phyloP scores from a whole-genome alignment of 2,113 vertebrate species.

The Psophia crepitans region DNA sequence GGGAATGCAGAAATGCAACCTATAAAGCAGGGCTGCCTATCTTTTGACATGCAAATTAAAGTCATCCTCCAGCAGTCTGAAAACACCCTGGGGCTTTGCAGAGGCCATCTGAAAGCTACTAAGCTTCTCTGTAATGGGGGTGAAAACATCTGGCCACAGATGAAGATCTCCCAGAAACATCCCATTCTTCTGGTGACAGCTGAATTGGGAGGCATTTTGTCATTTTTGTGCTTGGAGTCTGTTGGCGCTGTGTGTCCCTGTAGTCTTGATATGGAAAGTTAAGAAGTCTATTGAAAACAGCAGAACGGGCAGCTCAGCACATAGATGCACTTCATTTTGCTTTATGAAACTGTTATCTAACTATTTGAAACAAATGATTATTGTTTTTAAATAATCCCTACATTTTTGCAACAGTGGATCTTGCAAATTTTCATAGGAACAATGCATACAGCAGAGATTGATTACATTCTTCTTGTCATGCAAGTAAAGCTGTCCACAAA shows the following conservation, averaged over 20 bases:
- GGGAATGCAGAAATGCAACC: constrained; percentile 58
- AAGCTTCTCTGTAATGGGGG: constrained; percentile 46
- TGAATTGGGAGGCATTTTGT: constrained; percentile 17
- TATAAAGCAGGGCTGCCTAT: constrained; percentile 75
- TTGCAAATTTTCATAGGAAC: neutral
- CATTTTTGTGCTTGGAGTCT: neutral
- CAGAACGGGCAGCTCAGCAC: neutral
- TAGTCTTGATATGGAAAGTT: neutral
- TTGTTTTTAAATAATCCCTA: neutral
- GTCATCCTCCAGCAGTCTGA: constrained; percentile 80
- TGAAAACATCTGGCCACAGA: constrained; percentile 71
- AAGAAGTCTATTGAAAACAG: neutral
- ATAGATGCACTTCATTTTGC: neutral
- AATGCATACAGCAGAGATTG: neutral
- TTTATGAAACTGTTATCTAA: neutral
- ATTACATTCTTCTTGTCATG: neutral
- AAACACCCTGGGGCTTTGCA: constrained; percentile 71
- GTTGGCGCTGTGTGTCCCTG: neutral
- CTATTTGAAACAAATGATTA: neutral
- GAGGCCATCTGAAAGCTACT: constrained; percentile 67
- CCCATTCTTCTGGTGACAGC: neutral
- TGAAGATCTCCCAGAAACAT: constrained; percentile 72
- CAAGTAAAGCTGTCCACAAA: neutral
- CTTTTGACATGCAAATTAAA: constrained; percentile 84
- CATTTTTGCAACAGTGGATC: neutral